Conservation (phyloP, 1,140 invertebrate species). For the Rhizoglyphus robini region DNA sequence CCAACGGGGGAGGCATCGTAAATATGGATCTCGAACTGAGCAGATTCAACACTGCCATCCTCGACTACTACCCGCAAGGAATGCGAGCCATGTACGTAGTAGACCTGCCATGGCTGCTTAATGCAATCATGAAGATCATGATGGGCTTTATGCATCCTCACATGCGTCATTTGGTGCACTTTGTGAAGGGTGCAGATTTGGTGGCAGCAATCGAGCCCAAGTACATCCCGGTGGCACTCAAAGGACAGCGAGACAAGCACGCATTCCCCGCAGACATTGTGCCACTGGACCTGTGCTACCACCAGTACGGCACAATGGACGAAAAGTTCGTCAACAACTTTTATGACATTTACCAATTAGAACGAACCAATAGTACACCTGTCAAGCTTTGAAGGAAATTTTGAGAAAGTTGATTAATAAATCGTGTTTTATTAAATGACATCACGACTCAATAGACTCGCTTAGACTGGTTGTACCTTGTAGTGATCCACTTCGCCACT, state of each 20-base stretch:
- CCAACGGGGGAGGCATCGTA: not conserved
- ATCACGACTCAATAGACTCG: no score
- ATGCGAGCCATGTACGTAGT: not conserved
- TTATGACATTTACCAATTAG: not conserved
- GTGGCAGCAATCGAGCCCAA: not conserved
- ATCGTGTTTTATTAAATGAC: no score
- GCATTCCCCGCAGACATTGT: not conserved
- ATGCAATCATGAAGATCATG: conserved; percentile 1
- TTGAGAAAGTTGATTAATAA: no score
- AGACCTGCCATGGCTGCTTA: conserved; percentile 6
- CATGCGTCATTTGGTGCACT: not conserved
- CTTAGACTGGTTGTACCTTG: no score
- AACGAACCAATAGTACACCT: no score
- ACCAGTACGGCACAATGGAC: not conserved
- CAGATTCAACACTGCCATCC: not conserved
- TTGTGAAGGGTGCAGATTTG: not conserved
- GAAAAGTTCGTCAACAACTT: not conserved
- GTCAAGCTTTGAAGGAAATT: not conserved
- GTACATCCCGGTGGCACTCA: not conserved
- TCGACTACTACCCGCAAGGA: not conserved
- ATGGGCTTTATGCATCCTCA: not conserved
- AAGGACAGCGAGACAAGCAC: not conserved
- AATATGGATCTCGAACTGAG: conserved; percentile 1
- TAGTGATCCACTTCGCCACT: no score
- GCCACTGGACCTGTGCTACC: not conserved